A percentile compares a stretch with the other conserved stretches of the same genome.
phyloP scores from a whole-genome alignment of 2,888 invertebrate species.

The Lamellibrachia columna region DNA sequence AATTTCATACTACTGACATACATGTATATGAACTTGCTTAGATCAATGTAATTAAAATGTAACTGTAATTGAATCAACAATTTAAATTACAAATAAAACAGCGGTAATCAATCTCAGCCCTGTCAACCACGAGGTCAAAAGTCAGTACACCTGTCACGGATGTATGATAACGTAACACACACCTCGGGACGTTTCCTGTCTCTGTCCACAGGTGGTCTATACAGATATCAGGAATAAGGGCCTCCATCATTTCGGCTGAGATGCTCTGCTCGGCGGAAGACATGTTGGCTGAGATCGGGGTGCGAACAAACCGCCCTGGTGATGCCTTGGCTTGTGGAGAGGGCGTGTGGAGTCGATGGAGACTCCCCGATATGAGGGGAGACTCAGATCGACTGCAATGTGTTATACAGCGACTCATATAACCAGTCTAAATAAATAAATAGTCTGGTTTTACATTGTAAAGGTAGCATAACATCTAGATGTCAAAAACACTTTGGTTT shows the following conservation, averaged over 20 bases:
- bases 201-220: slow-evolving; percentile 92
- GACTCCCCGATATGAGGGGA: slow-evolving; percentile 61
- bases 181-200: slow-evolving; percentile 63
- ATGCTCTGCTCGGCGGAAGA: neutral
- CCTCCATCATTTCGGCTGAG: slow-evolving; percentile 54
- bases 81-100: too few relatives aligned
- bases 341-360: slow-evolving; percentile 55
- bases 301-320: slow-evolving; percentile 38
- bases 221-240: slow-evolving; percentile 85
- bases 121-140: neutral
- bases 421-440: neutral
- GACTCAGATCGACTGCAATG: slow-evolving; percentile 69
- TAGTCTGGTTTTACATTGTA: neutral
- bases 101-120: too few relatives aligned
- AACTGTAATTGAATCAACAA: too few relatives aligned
- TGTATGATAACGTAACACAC: slow-evolving; percentile 31
- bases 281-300: slow-evolving; percentile 26
- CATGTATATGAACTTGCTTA: too few relatives aligned
- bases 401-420: neutral
- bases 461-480: too few relatives aligned
- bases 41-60: too few relatives aligned
- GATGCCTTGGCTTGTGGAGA: slow-evolving; percentile 51
- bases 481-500: too few relatives aligned
- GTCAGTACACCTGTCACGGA: neutral
- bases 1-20: too few relatives aligned